Percentiles rank a stretch among this genome's conserved stretches.
These are phyloP conservation scores for Polydrusus tereticollis DNA, from an alignment of 2,888 invertebrate species.

Conservation along the genomic window DNA sequence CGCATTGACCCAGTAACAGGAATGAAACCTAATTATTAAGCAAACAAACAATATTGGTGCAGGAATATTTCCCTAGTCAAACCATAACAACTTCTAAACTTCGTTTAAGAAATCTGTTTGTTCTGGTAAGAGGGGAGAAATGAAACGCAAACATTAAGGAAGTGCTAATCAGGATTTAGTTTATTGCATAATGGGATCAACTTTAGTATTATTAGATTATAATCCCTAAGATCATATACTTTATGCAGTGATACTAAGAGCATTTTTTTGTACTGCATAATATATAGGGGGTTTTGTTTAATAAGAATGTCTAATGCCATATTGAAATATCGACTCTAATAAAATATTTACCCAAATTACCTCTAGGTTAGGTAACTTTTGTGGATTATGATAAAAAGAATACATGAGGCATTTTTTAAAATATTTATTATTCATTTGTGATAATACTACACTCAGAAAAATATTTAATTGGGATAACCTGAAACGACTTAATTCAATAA, in stretches of 20 bases:
- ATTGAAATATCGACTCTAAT: too few species aligned
- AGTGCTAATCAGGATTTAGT: slow-evolving; percentile 56
- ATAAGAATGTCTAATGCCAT: too few species aligned
- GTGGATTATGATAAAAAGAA: too few species aligned
- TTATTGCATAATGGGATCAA: slow-evolving; percentile 46
- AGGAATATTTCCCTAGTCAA: slow-evolving; percentile 20
- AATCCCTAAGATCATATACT: slow-evolving; percentile 29
- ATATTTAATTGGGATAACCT: too few species aligned
- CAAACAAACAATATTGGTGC: slow-evolving; percentile 1
- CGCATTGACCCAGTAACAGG: background rate
- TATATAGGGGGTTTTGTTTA: background rate
- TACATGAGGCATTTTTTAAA: too few species aligned
- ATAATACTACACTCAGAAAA: too few species aligned
- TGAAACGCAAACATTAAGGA: slow-evolving; percentile 59
- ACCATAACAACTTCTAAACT: slow-evolving; percentile 45
- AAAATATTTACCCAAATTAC: too few species aligned
- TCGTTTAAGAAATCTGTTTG: slow-evolving; percentile 56
- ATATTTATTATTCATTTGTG: too few species aligned
- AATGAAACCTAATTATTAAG: background rate
- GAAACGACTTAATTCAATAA: too few species aligned
- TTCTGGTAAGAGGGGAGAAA: slow-evolving; percentile 57
- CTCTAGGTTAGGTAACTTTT: too few species aligned
- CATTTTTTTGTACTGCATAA: background rate
- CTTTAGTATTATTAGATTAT: slow-evolving; percentile 43
- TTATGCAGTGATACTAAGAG: slow-evolving; percentile 5